phyloP scores from a whole-genome alignment of 2,888 invertebrate genomes.

The Eristalis arbustorum region DNA sequence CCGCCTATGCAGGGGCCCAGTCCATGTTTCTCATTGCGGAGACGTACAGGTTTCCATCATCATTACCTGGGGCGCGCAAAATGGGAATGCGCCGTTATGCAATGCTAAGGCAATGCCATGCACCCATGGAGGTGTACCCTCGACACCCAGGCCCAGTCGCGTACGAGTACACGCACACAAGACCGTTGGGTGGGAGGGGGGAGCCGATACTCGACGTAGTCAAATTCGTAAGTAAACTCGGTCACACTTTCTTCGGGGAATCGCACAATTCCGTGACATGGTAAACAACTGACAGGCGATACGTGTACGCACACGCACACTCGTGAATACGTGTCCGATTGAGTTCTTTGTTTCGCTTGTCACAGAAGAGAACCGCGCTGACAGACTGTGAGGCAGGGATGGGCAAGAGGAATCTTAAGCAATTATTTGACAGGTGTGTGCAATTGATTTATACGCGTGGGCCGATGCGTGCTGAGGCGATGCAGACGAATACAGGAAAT shows the following conservation, averaged over 20 bases:
- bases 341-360: conserved; percentile 54
- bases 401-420: conserved; percentile 43
- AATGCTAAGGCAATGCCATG: conserved; percentile 54
- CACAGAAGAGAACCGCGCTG: background rate
- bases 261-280: conserved; percentile 51
- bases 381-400: conserved; percentile 2
- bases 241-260: conserved; percentile 69
- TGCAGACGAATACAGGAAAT: conserved; percentile 46
- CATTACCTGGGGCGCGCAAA: conserved; percentile 48
- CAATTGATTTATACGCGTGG: conserved; percentile 49
- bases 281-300: conserved; percentile 29
- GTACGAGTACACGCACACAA: background rate
- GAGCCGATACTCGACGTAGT: background rate
- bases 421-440: conserved; percentile 58
- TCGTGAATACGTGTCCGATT: conserved; percentile 15
- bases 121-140: conserved; percentile 26
- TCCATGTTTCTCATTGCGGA: background rate
- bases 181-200: conserved; percentile 13
- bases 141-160: background rate
- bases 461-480: conserved; percentile 37
- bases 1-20: background rate
- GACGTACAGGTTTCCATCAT: conserved; percentile 58
- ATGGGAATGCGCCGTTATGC: conserved; percentile 69
- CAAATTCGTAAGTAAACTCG: conserved; percentile 66
- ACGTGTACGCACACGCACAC: background rate